Evolutionary conservation across 2,797 vertebrate species (phyloP), one percentile per base, ranked within the genome.

Genomic region (Cichlasoma orientale): DNA sequence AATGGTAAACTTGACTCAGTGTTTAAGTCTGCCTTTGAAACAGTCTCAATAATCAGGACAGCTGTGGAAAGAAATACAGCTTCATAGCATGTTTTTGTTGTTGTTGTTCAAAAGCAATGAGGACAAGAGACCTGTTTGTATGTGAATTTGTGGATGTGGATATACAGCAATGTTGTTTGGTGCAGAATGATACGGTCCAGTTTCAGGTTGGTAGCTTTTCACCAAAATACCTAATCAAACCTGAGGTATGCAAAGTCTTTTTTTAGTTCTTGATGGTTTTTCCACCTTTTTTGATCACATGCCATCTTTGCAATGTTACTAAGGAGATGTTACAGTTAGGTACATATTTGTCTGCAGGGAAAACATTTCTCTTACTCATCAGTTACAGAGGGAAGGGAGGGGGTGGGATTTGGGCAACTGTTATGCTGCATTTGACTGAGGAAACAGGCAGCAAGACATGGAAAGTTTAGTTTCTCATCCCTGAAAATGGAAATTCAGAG

Each of bases 391-490:
- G 5, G 19, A 52, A 27, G 33, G 31, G 27, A 44, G 12, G n/a
- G 72, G 66, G 38, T 80, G 41, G 57, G 68, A 56, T 61, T 66
- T 75, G 50, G 44, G 70, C 2, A 9, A 14, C 33, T 29, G 56
- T 29, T 88, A 36, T 75, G 77, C 38, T 72, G 69, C 41, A 78
- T 80, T 80, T 78, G 74, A 87, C 77, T 73, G 72, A 85, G 82
- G 59, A 83, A 85, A 75, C 80, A 83, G 75, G 70, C 74, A 84
- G 53, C 75, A 88, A 89, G 78, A 85, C 83, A 80, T 86, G 87
- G 86, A 90, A 88, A 90, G 75, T 92, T 87, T 84, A 71, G 52
- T 71, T 86, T 89, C 83, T 92, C 82, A 84, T 86, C 80, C 59
- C 66, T 89, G 86, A 83, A 92, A 90, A 90, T 92, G 84, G 72